Evolutionary conservation across 2,888 invertebrate genomes (phyloP).

Genomic region (Hartigia nigra): DNA sequence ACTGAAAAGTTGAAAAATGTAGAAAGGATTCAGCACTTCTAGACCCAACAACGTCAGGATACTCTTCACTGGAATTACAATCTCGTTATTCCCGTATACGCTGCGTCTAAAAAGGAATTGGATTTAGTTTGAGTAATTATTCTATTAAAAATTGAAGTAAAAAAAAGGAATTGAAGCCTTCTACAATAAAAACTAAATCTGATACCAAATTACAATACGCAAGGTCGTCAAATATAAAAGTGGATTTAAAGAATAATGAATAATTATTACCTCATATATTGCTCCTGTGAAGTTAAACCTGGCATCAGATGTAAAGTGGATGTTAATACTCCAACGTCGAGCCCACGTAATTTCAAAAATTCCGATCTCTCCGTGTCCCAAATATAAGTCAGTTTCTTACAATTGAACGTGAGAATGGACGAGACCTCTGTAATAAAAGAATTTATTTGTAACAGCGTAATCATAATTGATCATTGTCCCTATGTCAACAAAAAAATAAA

Average conservation of each 20-base stretch:
- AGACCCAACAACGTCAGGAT: conserved; percentile 78
- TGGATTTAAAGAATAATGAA: conserved; percentile 27
- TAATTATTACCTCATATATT: conserved; percentile 72
- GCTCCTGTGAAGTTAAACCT: conserved; percentile 71
- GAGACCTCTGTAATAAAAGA: conserved; percentile 63
- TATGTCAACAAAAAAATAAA: neutral
- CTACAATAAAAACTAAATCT: neutral
- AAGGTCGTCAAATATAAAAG: neutral
- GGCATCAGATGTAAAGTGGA: conserved; percentile 74
- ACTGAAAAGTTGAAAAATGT: conserved; percentile 94
- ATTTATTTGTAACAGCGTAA: neutral
- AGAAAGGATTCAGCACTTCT: conserved; percentile 93
- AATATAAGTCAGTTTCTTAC: conserved; percentile 85
- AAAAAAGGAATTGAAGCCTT: neutral
- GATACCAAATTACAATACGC: neutral
- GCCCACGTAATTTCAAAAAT: conserved; percentile 79
- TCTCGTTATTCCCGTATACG: conserved; percentile 87
- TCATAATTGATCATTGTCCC: neutral
- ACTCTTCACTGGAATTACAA: conserved; percentile 82
- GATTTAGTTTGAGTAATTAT: conserved; percentile 6
- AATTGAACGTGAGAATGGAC: conserved; percentile 71
- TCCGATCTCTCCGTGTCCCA: conserved; percentile 79
- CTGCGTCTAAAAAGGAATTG: conserved; percentile 70
- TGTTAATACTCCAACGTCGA: conserved; percentile 77
- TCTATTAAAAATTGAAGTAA: neutral